Evolutionary conservation across 1,140 invertebrate genomes (phyloP).

Genomic region (Listronotus bonariensis): DNA sequence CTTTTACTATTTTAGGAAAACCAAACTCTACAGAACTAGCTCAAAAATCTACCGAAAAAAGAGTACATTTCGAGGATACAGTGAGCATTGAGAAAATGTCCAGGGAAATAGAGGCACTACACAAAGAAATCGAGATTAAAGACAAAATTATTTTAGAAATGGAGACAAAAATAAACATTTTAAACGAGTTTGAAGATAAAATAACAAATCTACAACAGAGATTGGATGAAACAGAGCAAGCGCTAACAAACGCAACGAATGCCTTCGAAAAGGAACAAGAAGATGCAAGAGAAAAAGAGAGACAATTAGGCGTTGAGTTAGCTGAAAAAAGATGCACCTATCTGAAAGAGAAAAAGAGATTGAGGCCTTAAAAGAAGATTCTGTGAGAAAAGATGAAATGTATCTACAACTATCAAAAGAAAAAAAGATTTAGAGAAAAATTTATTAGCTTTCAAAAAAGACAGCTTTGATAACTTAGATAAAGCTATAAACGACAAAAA

Average conservation of each 20-base stretch:
- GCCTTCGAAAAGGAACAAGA: conserved; percentile 64
- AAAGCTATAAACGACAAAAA: conserved; percentile 58
- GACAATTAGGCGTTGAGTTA: conserved; percentile 62
- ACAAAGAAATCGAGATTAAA: conserved; percentile 30
- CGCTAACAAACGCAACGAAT: conserved; percentile 60
- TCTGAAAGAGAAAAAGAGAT: conserved; percentile 63
- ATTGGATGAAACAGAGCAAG: conserved; percentile 59
- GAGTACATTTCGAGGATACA: conserved; percentile 50
- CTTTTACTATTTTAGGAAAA: conserved; percentile 15
- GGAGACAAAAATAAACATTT: conserved; percentile 44
- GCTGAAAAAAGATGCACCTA: conserved; percentile 60
- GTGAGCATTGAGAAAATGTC: conserved; percentile 20
- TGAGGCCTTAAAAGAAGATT: conserved; percentile 62
- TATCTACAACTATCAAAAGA: conserved; percentile 63
- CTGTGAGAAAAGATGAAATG: conserved; percentile 64
- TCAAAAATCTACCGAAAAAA: conserved; percentile 45
- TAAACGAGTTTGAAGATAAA: conserved; percentile 62
- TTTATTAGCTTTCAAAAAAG: conserved; percentile 32
- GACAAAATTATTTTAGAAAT: conserved; percentile 43
- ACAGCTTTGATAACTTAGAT: conserved; percentile 40
- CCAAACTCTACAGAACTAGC: conserved; percentile 49
- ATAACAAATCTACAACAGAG: conserved; percentile 60
- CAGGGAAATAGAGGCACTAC: conserved; percentile 35
- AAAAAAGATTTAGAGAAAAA: conserved; percentile 53
- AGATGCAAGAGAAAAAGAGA: conserved; percentile 61